A percentile compares a stretch with the other conserved stretches of the same genome.
Conservation (phyloP, 2,797 vertebrate species). For the Prunella strophiata region DNA sequence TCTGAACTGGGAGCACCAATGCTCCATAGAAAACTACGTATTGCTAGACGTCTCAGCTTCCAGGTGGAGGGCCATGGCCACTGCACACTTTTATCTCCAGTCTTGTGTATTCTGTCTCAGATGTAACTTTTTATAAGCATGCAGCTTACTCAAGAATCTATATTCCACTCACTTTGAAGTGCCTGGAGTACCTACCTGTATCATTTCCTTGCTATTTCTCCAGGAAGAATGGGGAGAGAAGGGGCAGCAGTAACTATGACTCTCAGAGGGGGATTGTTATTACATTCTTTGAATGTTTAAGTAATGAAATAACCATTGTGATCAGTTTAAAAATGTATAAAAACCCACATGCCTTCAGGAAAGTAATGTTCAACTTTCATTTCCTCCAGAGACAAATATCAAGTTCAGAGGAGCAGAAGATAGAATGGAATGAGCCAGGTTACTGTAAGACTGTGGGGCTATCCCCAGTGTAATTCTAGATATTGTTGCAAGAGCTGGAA, state of each 20-base stretch:
- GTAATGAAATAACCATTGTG: neutral
- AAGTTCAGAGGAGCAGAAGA: slow-evolving; percentile 2
- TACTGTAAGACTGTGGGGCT: neutral
- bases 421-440: neutral
- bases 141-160: neutral
- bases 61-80: neutral
- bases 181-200: neutral
- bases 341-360: slow-evolving; percentile 32
- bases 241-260: neutral
- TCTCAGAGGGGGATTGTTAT: neutral
- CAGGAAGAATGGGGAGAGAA: neutral
- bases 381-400: slow-evolving; percentile 20
- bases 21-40: neutral
- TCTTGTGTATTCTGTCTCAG: neutral
- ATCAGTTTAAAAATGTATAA: slow-evolving; percentile 21
- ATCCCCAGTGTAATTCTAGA: neutral
- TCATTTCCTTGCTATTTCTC: neutral
- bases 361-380: slow-evolving; percentile 46
- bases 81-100: neutral
- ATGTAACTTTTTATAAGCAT: neutral
- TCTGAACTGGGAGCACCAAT: neutral
- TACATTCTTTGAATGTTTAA: slow-evolving; percentile 11
- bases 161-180: neutral
- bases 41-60: neutral
- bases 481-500: slow-evolving; percentile 23